Conservation (phyloP, 2,888 invertebrate genomes). For the Leistus spinibarbis region DNA sequence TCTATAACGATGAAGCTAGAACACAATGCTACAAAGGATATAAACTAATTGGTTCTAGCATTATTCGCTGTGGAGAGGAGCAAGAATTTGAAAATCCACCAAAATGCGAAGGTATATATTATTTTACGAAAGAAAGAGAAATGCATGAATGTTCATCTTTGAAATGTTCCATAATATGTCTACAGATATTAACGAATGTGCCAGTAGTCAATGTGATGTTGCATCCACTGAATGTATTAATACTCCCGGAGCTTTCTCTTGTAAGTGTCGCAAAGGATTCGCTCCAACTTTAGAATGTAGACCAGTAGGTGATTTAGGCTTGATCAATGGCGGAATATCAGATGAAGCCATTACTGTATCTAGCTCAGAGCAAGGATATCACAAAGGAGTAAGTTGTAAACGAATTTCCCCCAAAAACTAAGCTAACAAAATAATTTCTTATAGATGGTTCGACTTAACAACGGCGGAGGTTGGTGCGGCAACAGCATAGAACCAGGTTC, state of each 20-base stretch:
- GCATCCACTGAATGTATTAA: conserved; percentile 91
- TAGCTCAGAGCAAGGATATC: conserved; percentile 79
- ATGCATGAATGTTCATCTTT: conserved; percentile 25
- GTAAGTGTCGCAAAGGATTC: conserved; percentile 85
- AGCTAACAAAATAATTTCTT: conserved; percentile 43
- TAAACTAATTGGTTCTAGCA: conserved; percentile 81
- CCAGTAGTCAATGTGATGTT: conserved; percentile 85
- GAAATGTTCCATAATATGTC: conserved; percentile 45
- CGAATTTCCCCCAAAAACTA: background rate
- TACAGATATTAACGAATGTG: conserved; percentile 85
- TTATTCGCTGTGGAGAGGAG: conserved; percentile 83
- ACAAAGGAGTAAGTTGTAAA: conserved; percentile 70
- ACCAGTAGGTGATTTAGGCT: conserved; percentile 86
- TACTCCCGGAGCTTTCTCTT: conserved; percentile 85
- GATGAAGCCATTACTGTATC: conserved; percentile 89
- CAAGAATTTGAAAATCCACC: conserved; percentile 85
- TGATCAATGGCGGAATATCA: conserved; percentile 87
- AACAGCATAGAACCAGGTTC: conserved; percentile 82
- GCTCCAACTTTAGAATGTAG: conserved; percentile 85
- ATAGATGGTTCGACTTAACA: conserved; percentile 83
- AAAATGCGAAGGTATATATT: conserved; percentile 72
- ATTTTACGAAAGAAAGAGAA: too few species aligned
- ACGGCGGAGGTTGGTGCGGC: conserved; percentile 89
- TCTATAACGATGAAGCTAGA: conserved; percentile 87
- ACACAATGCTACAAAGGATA: conserved; percentile 92